Base-by-base conservation (phyloP, 2,113 vertebrate species). In the Microtus pennsylvanicus region DNA sequence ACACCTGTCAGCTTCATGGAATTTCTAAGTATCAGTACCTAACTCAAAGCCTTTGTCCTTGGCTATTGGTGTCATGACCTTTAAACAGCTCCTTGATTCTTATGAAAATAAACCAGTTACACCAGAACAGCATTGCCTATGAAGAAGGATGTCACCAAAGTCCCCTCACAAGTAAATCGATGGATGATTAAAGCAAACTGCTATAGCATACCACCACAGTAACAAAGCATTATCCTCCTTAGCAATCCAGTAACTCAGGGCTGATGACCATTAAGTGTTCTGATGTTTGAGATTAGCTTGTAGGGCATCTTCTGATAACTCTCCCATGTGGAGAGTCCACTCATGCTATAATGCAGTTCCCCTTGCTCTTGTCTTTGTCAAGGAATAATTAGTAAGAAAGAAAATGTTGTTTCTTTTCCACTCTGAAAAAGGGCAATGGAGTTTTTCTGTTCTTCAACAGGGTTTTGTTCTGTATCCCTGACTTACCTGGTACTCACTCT, bases 151-250 rank as follows among this genome's bases (percentile, higher is more conserved):
- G 50, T 78, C 67, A 85, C 74, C 3, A 35, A 92, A 92, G 74
- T 55, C 69, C 74, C 69, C 16, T 77, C 55, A 77, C 74, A 87
- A 87, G 65, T 87, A 88, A 69, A 90, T 63, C n/a, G 52, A 90
- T 61, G 10, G 52, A 90, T 63, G 28, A 38, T 77, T 93, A 93
- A 65, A 87, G 33, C 26, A 80, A 94, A 47, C 50, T 52, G 50
- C 93, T 58, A 9, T 69, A 85, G 19, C 38, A 33, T 52, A 52
- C 50, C 50, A 47, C 9, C 77, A 86, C n/a, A 33, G 50, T 95
- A 89, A 42, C 47, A 81, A 93, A 89, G 78, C 17, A 91, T 89
- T 88, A 58, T 90, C 3, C 42, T 88, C 92, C 38, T 67, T 26
- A 69, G 8, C 0, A 7, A 78, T 28, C 58, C 22, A 94, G n/a